A percentile compares a stretch with the other conserved stretches of the same genome.
Evolutionary conservation across 2,113 vertebrate species (phyloP).

Genomic region (Reinhardtius hippoglossoides): DNA sequence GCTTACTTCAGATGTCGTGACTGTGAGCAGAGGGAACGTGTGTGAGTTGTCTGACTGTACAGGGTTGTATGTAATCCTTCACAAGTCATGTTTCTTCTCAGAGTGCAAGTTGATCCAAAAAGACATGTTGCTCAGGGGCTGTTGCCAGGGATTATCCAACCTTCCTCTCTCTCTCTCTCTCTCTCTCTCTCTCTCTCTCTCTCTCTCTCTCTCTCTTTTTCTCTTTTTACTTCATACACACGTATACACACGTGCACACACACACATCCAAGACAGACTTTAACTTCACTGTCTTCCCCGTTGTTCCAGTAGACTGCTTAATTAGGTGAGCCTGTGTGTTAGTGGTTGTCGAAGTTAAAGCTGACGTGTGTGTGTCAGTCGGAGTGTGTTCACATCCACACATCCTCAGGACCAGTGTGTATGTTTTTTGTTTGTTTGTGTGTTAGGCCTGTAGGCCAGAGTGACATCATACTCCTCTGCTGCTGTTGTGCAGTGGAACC

Average conservation of each 20-base stretch:
- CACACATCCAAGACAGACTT: background rate
- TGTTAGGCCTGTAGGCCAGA: constrained; percentile 48
- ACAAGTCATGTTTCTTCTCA: constrained; percentile 43
- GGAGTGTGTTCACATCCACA: background rate
- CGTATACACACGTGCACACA: background rate
- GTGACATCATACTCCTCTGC: constrained; percentile 62
- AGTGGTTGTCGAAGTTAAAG: background rate
- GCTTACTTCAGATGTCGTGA: background rate
- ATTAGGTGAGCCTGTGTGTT: constrained; percentile 34
- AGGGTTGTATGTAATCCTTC: constrained; percentile 36
- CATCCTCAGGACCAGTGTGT: constrained; percentile 12
- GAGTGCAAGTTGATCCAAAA: constrained; percentile 41
- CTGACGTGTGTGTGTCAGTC: constrained; percentile 10
- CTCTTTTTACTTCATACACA: background rate
- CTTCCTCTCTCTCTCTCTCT: constrained; percentile 8
- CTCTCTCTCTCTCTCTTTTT: constrained; percentile 10
- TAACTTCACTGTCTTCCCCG: background rate
- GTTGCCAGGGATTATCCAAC: constrained; percentile 56
- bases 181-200: background rate
- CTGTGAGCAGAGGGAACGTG: background rate
- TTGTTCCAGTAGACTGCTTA: constrained; percentile 46
- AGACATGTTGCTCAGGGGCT: constrained; percentile 34
- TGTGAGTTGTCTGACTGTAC: background rate
- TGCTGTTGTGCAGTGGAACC: constrained; percentile 52
- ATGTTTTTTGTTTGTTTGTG: background rate